Percentiles rank a stretch among this genome's conserved stretches.
These are phyloP conservation scores for Lepus timidus DNA, from an alignment of 2,113 vertebrate genomes.

Conservation along the genomic window DNA sequence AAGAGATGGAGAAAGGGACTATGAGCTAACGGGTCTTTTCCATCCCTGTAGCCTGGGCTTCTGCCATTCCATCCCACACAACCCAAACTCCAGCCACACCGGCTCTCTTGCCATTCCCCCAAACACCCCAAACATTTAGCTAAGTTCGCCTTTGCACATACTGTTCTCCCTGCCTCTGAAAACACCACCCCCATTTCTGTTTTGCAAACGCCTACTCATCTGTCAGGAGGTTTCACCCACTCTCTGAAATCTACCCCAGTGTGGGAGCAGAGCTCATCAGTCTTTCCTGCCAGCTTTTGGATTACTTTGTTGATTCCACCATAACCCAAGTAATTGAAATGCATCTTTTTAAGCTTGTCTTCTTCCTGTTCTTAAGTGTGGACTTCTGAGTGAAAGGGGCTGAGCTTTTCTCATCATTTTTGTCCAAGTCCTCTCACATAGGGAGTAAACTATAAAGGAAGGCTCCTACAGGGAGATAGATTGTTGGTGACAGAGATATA, in stretches of 20 bases:
- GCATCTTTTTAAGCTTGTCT: not conserved
- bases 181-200: not conserved
- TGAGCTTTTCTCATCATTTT: not conserved
- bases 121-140: not conserved
- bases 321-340: not conserved
- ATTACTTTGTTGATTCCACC: not conserved
- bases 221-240: not conserved
- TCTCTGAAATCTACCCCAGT: not conserved
- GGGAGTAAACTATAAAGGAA: not conserved
- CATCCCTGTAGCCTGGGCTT: constrained; percentile 65
- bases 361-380: not conserved
- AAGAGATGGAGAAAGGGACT: constrained; percentile 63
- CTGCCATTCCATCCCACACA: constrained; percentile 77
- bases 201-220: not conserved
- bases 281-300: not conserved
- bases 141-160: not conserved
- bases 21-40: constrained; percentile 82
- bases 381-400: not conserved
- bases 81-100: constrained; percentile 4
- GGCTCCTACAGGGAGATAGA: not conserved
- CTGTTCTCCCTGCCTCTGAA: not conserved
- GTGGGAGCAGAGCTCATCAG: not conserved
- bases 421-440: not conserved
- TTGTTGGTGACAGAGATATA: not conserved
- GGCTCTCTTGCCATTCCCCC: not conserved